Conservation (phyloP, 2,113 vertebrate species). For the Choloepus hoffmanni region DNA sequence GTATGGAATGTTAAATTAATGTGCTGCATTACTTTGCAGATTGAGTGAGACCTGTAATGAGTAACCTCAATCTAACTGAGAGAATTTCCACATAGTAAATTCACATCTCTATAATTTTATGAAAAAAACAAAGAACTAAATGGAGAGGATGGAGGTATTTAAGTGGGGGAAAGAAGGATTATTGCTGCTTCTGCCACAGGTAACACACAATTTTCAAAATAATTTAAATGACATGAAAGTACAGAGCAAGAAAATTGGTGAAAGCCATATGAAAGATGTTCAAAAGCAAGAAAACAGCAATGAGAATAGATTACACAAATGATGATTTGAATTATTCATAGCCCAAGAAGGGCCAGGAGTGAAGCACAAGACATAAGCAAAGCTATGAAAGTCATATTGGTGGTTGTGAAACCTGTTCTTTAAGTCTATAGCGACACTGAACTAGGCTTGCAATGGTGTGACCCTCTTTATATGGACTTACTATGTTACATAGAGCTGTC, state of each 20-base stretch:
- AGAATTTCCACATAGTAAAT: conserved; percentile 38
- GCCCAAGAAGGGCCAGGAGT: background rate
- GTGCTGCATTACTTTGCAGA: conserved; percentile 47
- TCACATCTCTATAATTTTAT: background rate
- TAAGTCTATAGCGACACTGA: background rate
- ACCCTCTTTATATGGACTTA: background rate
- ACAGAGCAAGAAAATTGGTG: conserved; percentile 46
- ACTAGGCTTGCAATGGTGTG: background rate
- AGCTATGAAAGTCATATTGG: background rate
- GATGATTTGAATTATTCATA: background rate
- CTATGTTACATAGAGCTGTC: background rate
- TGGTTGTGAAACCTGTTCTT: background rate
- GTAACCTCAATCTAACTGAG: conserved; percentile 54
- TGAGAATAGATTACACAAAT: background rate
- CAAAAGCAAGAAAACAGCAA: conserved; percentile 23
- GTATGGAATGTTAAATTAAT: background rate
- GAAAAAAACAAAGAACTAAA: conserved; percentile 31
- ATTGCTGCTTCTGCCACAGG: background rate
- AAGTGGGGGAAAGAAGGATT: background rate
- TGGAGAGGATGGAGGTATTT: background rate
- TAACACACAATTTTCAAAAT: conserved; percentile 48
- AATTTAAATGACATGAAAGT: background rate
- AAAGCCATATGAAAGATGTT: background rate
- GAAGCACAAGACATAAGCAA: background rate
- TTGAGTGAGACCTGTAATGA: conserved; percentile 59